Base-by-base conservation (phyloP, 1,140 invertebrate species). In the Rhagoletis zephyria region DNA sequence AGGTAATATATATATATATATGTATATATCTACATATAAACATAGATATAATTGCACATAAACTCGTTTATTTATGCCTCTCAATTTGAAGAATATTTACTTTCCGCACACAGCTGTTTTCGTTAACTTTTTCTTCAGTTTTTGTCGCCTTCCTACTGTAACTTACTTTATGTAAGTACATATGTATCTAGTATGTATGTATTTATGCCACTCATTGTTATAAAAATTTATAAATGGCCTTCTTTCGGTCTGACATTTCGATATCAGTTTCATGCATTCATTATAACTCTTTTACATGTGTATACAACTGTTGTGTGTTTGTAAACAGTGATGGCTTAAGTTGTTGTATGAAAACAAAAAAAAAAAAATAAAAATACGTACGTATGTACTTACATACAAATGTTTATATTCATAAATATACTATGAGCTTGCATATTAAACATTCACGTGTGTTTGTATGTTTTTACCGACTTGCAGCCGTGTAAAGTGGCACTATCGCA, bases 191-290 rank as follows among this genome's bases (percentile, higher is more conserved):
- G 40, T 30, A 48, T n/a, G 16, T 5, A 4, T 74, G 45, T 74
- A 42, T 45, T 51, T 48, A 45, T 74, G 70, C 14, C 70, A 74
- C 45, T 74, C 10, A 51, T 16, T 74, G 42, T 74, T 74, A 7
- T 74, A n/a, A 51, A 48, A 51, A 16, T 10, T 74, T n/a, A 74
- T 74, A 74, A 48, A 74, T 74, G 16, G 70, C 70, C n/a, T 74
- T 74, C 70, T 48, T 74, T 45, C 30, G 45, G 12, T 19, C 70
- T 81, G 74, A 81, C 74, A 56, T 45, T 81, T n/a, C 48, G 48
- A 56, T 81, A 81, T 81, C 74, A 81, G 48, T 81, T 81, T 59
- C 74, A 81, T 81, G 19, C 42, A 81, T n/a, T 19, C 51, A 81
- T 51, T 56, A 81, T 59, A 6, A 16, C 48, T 12, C 48, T 81